Evolutionary conservation across 2,888 invertebrate genomes (phyloP).

Genomic region (Camptogramma bilineatum): DNA sequence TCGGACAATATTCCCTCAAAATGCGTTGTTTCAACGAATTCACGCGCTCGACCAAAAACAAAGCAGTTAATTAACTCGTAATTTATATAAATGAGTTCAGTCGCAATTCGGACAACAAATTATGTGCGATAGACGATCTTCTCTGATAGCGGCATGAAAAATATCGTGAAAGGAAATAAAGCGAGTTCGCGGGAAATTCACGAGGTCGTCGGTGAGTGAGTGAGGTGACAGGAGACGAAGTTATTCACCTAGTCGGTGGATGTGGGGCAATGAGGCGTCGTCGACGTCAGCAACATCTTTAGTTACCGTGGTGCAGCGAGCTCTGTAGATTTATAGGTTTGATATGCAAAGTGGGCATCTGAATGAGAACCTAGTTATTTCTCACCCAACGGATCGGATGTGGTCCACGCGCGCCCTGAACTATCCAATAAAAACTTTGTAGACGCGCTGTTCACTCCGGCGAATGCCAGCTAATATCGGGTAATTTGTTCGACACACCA

Average conservation of each 20-base stretch:
- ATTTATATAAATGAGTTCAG: conserved; percentile 74
- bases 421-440: conserved; percentile 65
- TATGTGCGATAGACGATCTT: conserved; percentile 71
- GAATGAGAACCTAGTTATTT: conserved; percentile 57
- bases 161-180: conserved; percentile 54
- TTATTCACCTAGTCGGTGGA: conserved; percentile 53
- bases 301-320: conserved; percentile 45
- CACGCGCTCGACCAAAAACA: conserved; percentile 68
- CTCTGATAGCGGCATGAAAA: conserved; percentile 51
- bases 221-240: conserved; percentile 47
- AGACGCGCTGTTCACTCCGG: conserved; percentile 52
- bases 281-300: conserved; percentile 44
- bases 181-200: conserved; percentile 42
- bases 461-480: conserved; percentile 52
- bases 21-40: conserved; percentile 67
- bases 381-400: conserved; percentile 65
- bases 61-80: conserved; percentile 76
- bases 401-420: conserved; percentile 46
- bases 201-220: conserved; percentile 34
- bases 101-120: conserved; percentile 73
- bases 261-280: conserved; percentile 43
- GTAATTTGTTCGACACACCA: conserved; percentile 61
- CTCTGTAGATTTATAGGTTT: conserved; percentile 63
- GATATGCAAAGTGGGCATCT: conserved; percentile 69
- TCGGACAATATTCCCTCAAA: conserved; percentile 60